These are phyloP conservation scores for Drosophila siamana DNA, from an alignment of 2,888 invertebrate genomes.

Conservation along the genomic window DNA sequence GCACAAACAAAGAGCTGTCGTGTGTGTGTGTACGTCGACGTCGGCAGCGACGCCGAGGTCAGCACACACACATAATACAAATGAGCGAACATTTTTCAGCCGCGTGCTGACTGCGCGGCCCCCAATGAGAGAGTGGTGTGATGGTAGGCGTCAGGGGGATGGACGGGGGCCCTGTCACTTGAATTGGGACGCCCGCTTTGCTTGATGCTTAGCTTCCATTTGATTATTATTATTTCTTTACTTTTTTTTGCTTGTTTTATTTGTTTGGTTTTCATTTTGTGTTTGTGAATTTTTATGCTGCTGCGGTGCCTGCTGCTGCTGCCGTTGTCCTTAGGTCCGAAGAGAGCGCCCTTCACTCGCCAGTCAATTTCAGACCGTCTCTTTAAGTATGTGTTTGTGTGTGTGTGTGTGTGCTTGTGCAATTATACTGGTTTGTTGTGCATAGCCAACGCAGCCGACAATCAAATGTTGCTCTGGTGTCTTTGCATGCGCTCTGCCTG, in stretches of 20 bases:
- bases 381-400: constrained; percentile 26
- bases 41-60: constrained; percentile 58
- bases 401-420: constrained; percentile 58
- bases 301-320: constrained; percentile 27
- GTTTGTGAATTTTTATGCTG: constrained; percentile 35
- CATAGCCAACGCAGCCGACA: constrained; percentile 66
- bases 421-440: constrained; percentile 78
- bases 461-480: constrained; percentile 71
- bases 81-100: constrained; percentile 64
- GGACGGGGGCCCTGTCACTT: constrained; percentile 26
- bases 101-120: constrained; percentile 44
- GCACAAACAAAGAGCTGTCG: constrained; percentile 47
- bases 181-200: constrained; percentile 44
- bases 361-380: constrained; percentile 36
- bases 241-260: constrained; percentile 15
- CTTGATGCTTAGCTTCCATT: constrained; percentile 53
- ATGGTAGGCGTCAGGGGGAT: background rate
- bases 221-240: constrained; percentile 50
- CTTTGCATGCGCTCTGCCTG: constrained; percentile 45
- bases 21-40: constrained; percentile 33
- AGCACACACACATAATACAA: constrained; percentile 61
- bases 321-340: constrained; percentile 45
- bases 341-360: constrained; percentile 71
- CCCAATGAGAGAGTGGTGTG: constrained; percentile 16
- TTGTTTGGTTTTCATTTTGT: constrained; percentile 4